These are phyloP conservation scores for Phortica okadai DNA, from an alignment of 2,888 invertebrate species.

Conservation along the genomic window DNA sequence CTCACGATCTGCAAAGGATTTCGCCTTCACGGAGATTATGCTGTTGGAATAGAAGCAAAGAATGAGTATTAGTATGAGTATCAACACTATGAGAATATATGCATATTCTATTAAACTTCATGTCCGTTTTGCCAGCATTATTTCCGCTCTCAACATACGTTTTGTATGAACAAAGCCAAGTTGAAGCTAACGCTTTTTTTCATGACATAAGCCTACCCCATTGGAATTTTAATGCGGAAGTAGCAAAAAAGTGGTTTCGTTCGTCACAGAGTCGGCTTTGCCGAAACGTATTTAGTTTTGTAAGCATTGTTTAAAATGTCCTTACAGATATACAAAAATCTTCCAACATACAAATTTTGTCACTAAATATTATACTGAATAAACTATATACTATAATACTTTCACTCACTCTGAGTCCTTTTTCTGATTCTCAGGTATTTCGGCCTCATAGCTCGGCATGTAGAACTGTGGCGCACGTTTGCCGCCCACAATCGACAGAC, in stretches of 20 bases:
- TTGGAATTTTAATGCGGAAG: constrained; percentile 65
- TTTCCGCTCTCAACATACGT: constrained; percentile 33
- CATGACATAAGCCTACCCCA: constrained; percentile 64
- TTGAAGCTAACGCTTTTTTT: constrained; percentile 50
- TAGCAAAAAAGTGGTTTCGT: neutral
- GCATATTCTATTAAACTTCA: constrained; percentile 51
- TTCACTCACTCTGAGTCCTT: constrained; percentile 94
- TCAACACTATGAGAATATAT: constrained; percentile 28
- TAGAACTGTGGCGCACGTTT: constrained; percentile 98
- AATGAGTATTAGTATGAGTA: constrained; percentile 16
- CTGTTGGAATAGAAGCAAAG: constrained; percentile 78
- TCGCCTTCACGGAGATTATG: constrained; percentile 97
- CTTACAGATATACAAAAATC: no score
- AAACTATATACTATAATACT: constrained; percentile 37
- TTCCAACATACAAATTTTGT: no score
- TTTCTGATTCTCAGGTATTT: constrained; percentile 97
- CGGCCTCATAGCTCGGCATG: constrained; percentile 94
- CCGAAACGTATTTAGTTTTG: no score
- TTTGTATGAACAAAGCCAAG: constrained; percentile 44
- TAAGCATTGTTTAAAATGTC: no score
- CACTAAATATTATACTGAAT: neutral
- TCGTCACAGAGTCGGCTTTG: neutral
- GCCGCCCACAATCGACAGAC: constrained; percentile 96
- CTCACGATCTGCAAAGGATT: constrained; percentile 97
- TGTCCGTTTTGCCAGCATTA: constrained; percentile 1